Evolutionary conservation across 2,113 vertebrate genomes (phyloP).

Genomic region (Oriolus oriolus): DNA sequence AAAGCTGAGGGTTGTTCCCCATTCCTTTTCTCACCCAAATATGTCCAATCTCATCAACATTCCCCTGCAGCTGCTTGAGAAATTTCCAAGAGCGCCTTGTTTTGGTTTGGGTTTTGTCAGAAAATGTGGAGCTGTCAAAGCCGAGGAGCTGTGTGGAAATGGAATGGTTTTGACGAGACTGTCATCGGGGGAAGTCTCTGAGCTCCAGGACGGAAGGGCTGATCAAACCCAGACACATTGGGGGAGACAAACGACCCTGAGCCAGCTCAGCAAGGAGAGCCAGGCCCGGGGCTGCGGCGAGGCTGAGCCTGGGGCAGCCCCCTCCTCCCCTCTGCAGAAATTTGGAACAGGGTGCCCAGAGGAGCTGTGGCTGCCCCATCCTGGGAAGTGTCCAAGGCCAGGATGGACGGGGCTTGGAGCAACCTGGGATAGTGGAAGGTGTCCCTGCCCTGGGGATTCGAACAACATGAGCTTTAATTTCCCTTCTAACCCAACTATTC

Average conservation of each 20-base stretch:
- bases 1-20: slow-evolving; percentile 13
- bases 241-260: neutral
- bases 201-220: slow-evolving; percentile 23
- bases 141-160: neutral
- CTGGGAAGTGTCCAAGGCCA: neutral
- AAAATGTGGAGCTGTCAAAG: slow-evolving; percentile 57
- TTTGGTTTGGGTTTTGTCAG: slow-evolving; percentile 56
- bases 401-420: accelerated
- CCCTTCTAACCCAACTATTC: neutral
- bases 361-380: neutral
- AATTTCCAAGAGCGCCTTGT: slow-evolving; percentile 39
- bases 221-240: slow-evolving; percentile 48
- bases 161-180: slow-evolving; percentile 58
- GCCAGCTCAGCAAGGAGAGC: neutral
- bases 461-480: neutral
- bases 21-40: slow-evolving; percentile 54
- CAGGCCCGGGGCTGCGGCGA: accelerated
- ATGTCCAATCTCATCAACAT: slow-evolving; percentile 43
- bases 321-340: neutral
- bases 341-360: neutral
- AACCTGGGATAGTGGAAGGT: neutral
- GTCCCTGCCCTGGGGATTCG: neutral
- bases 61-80: slow-evolving; percentile 40
- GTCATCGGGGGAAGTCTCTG: slow-evolving; percentile 38
- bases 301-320: neutral